A percentile compares a stretch with the other conserved stretches of the same genome.
Conservation (phyloP, 2,797 vertebrate species). For the Babyrousa celebensis region DNA sequence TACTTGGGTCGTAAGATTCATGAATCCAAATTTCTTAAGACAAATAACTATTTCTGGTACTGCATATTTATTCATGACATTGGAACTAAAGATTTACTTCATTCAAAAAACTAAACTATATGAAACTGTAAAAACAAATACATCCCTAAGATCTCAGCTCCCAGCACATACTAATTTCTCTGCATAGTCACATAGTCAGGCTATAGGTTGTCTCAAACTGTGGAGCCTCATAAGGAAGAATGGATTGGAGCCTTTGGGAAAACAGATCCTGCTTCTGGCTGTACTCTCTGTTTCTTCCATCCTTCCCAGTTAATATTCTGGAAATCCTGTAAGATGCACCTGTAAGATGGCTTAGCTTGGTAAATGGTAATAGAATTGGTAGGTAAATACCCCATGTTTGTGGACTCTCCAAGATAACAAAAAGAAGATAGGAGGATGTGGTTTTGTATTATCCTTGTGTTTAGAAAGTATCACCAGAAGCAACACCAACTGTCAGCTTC, state of each 20-base stretch:
- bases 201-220: background rate
- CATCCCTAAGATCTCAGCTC: background rate
- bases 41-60: constrained; percentile 22
- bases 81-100: constrained; percentile 38
- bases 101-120: background rate
- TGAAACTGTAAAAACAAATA: background rate
- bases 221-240: background rate
- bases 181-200: background rate
- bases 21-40: constrained; percentile 58
- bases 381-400: background rate
- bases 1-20: constrained; percentile 29
- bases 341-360: background rate
- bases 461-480: constrained; percentile 4
- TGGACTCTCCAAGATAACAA: background rate
- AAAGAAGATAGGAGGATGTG: background rate
- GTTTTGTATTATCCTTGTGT: constrained; percentile 20
- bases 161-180: background rate
- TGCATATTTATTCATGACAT: constrained; percentile 7
- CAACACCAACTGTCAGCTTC: too few species aligned
- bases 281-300: background rate
- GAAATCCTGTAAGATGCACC: background rate
- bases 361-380: background rate
- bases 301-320: background rate
- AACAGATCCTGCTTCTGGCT: background rate
- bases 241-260: background rate